Evolutionary conservation across 2,888 invertebrate genomes (phyloP), one percentile per base, ranked within the genome.

Genomic region (Theretra japonica): DNA sequence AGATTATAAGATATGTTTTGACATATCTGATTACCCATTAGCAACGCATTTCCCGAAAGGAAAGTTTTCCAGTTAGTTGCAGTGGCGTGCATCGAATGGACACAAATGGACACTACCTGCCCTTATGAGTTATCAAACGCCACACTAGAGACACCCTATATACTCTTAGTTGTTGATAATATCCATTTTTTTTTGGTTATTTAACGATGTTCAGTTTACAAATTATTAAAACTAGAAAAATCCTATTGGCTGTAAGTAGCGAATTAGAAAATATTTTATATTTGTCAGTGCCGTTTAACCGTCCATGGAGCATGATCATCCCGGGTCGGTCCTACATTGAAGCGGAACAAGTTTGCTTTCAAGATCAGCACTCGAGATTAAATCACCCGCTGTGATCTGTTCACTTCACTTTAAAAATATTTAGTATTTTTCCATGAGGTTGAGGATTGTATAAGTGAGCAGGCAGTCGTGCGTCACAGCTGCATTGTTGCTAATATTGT

Each of bases 381-480:
- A 53, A 53, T 53, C 53, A 53, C 53, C 53, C 53, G 53, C 53
- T 53, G 5, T 53, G 53, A 53, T n/a, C 53, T n/a, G 17, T 53
- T 53, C 17, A 53, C 17, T n/a, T 53, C n/a, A 53, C n/a, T 53
- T 53, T 53, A 53, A 53, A 53, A n/a, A n/a, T n/a, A 53, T 53
- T 53, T n/a, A n/a, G 53, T 53, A 53, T 53, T 19, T 53, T 53
- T 53, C 53, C 53, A 41, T 5, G n/a, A 53, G 53, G n/a, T 53
- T 53, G 53, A n/a, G 53, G 7, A 53, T 53, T 53, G 53, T 53
- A n/a, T 53, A 53, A 53, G 19, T n/a, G 53, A 17, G 53, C 5
- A 53, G n/a, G 53, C 53, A 53, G 53, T 53, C 53, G 53, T 53
- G 53, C 53, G 53, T 53, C 53, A 53, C 53, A n/a, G 53, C 17